Percentiles rank a stretch among this genome's conserved stretches.
These are phyloP conservation scores for Scortum barcoo DNA, from an alignment of 2,113 vertebrate species.

Conservation along the genomic window DNA sequence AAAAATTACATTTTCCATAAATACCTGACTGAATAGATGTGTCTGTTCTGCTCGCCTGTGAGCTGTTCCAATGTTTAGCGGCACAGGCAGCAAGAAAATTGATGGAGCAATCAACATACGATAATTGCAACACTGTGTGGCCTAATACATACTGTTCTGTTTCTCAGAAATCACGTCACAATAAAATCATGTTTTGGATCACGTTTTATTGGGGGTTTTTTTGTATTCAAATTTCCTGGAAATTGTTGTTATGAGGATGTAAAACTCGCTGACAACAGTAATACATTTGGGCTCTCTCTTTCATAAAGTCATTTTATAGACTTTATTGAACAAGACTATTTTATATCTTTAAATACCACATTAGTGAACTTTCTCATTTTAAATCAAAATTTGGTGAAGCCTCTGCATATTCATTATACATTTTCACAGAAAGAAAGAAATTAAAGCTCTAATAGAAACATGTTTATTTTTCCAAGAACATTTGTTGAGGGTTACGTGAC, in stretches of 20 bases:
- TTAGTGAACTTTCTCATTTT: neutral
- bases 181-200: conserved; percentile 8
- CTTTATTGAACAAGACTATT: neutral
- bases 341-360: neutral
- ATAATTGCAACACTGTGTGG: neutral
- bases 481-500: neutral
- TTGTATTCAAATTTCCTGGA: neutral
- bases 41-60: neutral
- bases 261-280: neutral
- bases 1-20: neutral
- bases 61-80: neutral
- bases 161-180: neutral
- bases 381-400: neutral
- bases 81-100: neutral
- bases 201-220: neutral
- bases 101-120: neutral
- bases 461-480: neutral
- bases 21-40: neutral
- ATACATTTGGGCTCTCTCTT: neutral
- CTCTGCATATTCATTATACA: neutral
- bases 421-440: neutral
- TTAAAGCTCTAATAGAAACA: neutral
- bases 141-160: neutral
- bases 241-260: neutral
- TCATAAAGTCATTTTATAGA: no score